These are phyloP conservation scores for Cantharis lateralis DNA, from an alignment of 2,888 invertebrate species.

Conservation along the genomic window DNA sequence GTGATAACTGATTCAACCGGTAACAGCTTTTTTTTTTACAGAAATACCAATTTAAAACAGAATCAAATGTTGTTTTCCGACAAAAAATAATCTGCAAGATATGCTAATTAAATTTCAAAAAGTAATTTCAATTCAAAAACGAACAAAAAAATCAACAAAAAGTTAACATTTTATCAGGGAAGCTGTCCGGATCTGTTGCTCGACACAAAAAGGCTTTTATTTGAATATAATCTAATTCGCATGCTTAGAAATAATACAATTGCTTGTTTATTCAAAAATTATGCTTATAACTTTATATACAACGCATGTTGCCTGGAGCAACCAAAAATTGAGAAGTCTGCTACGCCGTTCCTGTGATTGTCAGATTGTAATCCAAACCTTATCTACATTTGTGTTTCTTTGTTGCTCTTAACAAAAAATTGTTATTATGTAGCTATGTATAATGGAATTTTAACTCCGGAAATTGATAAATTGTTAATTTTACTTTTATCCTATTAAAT, in stretches of 20 bases:
- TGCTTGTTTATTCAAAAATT: background rate
- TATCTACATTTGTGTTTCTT: background rate
- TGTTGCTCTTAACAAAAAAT: background rate
- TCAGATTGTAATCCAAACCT: background rate
- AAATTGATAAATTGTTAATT: background rate
- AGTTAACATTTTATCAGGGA: background rate
- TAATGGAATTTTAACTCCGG: background rate
- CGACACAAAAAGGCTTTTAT: background rate
- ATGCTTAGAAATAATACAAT: background rate
- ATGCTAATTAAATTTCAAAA: background rate
- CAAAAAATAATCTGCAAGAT: background rate
- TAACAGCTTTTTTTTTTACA: background rate
- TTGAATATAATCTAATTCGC: background rate
- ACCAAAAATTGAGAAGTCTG: background rate
- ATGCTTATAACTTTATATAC: background rate
- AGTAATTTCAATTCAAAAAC: background rate
- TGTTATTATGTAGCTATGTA: background rate
- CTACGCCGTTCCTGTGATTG: background rate
- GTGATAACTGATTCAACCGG: background rate
- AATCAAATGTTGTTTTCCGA: background rate
- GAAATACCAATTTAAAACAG: background rate
- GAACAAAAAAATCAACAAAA: no score
- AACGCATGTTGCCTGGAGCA: background rate
- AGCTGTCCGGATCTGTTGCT: background rate
- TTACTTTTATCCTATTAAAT: background rate